Base-by-base conservation (phyloP, 2,888 invertebrate species). In the Lycocerus yunnanus region DNA sequence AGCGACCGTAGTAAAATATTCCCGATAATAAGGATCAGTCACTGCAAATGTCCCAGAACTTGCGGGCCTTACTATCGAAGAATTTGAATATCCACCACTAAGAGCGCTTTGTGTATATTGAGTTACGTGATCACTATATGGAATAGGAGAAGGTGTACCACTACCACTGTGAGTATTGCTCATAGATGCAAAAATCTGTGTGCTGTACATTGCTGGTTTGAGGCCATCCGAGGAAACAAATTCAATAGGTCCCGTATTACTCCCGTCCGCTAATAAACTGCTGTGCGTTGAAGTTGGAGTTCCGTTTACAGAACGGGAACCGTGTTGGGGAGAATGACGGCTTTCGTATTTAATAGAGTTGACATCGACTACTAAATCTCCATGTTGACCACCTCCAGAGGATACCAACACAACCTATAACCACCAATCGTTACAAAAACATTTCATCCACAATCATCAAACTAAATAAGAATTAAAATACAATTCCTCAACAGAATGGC, bases 11-110 rank as follows among this genome's bases (percentile, higher is more conserved):
- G 90, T 90, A 86, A 93, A 94, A 68, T 94, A 94, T 87, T 94
- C 94, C 87, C 95, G 92, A 88, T 94, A 94, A 89, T 95, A 94
- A 78, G 93, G 93, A 84, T 93, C 93, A 81, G 91, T 88, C 63
- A 86, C 86, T 79, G 93, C 89, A 85, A 93, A 93, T 78, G 91
- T 89, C 66, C 92, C 88, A 72, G 90, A 88, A 84, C 84, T 85
- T 59, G 84, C 83, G 9, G 85, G 83, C 67, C 86, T 80, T 58
- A 81, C 78, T 58, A 84, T 85, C 66, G 86, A 82, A 61, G 87
- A 82, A 65, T 87, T 85, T 68, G 88, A 85, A 74, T 87, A 87
- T 14, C 86, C 84, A 60, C 84, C 84, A 86, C 89, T 82, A 70
- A 80, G 83, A 73, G 78, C 82, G 79, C 80, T 84, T 79, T 89